Evolutionary conservation across 1,140 invertebrate species (phyloP).

Genomic region (Drosophila arawakana): DNA sequence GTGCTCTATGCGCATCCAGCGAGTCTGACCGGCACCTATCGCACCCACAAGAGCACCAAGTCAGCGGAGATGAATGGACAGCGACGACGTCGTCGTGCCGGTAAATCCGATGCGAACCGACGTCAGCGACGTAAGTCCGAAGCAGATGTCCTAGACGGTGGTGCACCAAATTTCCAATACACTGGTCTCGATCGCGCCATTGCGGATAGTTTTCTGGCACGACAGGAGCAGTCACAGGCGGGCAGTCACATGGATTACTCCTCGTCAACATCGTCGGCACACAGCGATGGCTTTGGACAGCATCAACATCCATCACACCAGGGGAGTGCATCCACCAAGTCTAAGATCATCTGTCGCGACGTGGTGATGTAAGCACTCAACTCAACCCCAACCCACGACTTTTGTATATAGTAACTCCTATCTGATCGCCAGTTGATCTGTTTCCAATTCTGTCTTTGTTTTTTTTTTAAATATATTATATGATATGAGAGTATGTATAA

Average conservation of each 20-base stretch:
- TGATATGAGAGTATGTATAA: no score
- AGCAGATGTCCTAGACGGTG: conserved; percentile 74
- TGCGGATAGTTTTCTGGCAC: conserved; percentile 77
- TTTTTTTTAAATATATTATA: no score
- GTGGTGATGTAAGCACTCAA: conserved; percentile 17
- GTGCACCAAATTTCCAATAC: conserved; percentile 73
- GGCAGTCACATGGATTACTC: conserved; percentile 80
- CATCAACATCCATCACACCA: conserved; percentile 29
- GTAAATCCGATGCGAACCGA: conserved; percentile 71
- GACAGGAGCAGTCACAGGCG: conserved; percentile 75
- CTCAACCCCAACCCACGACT: background rate
- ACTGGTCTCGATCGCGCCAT: conserved; percentile 77
- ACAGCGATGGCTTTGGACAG: conserved; percentile 52
- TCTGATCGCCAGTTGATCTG: no score
- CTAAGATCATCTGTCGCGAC: conserved; percentile 60
- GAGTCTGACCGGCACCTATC: conserved; percentile 68
- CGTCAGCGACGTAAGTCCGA: conserved; percentile 80
- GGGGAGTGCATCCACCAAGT: conserved; percentile 67
- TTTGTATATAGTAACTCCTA: background rate
- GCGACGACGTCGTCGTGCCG: conserved; percentile 61
- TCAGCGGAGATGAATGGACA: conserved; percentile 69
- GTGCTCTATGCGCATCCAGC: conserved; percentile 66
- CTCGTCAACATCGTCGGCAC: conserved; percentile 68
- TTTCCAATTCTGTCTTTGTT: no score
- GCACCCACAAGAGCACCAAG: conserved; percentile 77